phyloP scores from a whole-genome alignment of 53 echinoderm and acorn worm species.

The Arbacia lixula region DNA sequence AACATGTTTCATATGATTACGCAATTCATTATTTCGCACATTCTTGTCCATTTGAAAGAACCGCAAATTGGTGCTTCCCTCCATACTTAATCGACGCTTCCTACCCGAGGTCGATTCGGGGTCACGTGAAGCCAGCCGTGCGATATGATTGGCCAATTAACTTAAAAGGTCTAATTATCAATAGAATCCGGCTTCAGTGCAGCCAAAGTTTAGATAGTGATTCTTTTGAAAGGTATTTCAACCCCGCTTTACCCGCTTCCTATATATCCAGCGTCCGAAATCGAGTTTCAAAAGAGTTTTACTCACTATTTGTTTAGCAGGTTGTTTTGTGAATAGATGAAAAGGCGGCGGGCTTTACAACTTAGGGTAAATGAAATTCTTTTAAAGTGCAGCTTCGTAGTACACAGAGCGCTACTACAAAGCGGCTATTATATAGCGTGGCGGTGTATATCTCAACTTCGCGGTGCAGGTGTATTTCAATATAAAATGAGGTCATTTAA shows the following conservation, averaged over 20 bases:
- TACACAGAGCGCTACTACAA: no score
- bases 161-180: slow-evolving; percentile 63
- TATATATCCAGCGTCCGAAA: slow-evolving; percentile 21
- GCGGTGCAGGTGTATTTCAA: no score
- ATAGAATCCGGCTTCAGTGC: slow-evolving; percentile 33
- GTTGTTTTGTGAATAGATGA: no score
- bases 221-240: slow-evolving; percentile 33
- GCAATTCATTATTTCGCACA: no score
- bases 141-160: slow-evolving; percentile 63
- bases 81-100: slow-evolving; percentile 34
- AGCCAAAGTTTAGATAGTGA: slow-evolving; percentile 40
- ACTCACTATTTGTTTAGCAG: slow-evolving; percentile 47
- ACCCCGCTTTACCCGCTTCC: slow-evolving; percentile 20
- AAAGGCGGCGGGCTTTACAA: no score
- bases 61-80: neutral
- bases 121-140: slow-evolving; percentile 60
- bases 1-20: no score
- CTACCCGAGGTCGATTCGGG: slow-evolving; percentile 42
- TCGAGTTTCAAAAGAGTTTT: slow-evolving; percentile 32
- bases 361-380: no score
- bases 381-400: no score
- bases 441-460: no score
- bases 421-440: no score
- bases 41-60: no score
- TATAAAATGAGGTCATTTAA: no score